Base-by-base conservation (phyloP, 2,888 invertebrate genomes). In the Lomographa bimaculata region DNA sequence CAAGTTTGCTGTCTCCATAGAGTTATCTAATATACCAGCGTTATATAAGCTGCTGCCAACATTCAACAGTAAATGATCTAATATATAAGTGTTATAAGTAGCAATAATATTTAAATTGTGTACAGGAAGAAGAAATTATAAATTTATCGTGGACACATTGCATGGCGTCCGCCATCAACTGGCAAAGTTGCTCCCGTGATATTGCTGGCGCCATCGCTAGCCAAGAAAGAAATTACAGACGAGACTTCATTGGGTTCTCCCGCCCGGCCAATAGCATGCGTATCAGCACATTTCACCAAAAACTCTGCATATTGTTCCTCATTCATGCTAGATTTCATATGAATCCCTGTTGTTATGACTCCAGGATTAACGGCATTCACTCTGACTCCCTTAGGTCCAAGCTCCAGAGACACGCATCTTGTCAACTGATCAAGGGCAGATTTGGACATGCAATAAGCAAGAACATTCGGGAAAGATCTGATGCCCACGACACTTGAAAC, bases 301-400 rank as follows among this genome's bases (percentile, higher is more conserved):
- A 98, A 98, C 68, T 90, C 91, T 20, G 91, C 90, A 77, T 98
- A 96, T 20, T 94, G 91, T 47, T 94, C 92, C 16, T 94, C 93
- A 57, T 90, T 91, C 93, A 98, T 93, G 29, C 96, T 96, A 6
- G 94, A 94, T 42, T 80, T 92, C 76, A 93, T 94, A 57, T 98
- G 98, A 24, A 98, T 73, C 57, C 97, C 94, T 0, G 98, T 98
- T 1, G 94, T 76, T n/a, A 95, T 94, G 0, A 98, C 98, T 7
- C 98, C 98, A 19, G 98, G 98, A 79, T 97, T 97, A 0, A 98
- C 97, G 33, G 95, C 92, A 76, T 98, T 98, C 0, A 96, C 96
- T 14, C 98, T 90, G 0, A 98, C 95, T 49, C 93, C 92, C 70
- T 94, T 94, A 0, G 90, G 63, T 10, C 93, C 96, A 37, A 96